Evolutionary conservation across 2,113 vertebrate species (phyloP), one percentile per base, ranked within the genome.

Genomic region (Triplophysa dalaica): DNA sequence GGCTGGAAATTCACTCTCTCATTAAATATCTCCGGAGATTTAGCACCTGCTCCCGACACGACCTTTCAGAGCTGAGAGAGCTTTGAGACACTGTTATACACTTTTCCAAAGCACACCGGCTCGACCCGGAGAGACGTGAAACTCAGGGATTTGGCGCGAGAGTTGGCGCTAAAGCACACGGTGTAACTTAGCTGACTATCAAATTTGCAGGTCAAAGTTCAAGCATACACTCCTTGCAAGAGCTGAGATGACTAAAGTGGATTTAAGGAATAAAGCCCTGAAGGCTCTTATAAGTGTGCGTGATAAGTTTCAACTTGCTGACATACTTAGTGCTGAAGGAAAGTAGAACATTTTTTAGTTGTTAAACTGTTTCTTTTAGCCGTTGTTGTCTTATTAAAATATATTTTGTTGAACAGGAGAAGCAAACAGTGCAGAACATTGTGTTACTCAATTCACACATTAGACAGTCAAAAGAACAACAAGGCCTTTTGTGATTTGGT

Each of bases 31-130:
- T 50, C 41, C 4, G 50, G 26, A 74, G 75, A 62, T 78, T 54
- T 74, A 82, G 29, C 75, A 67, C 62, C 50, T 62, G 77, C 67
- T 63, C 67, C 24, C 45, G 43, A 29, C 22, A 3, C 19, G 19
- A 21, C 54, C 54, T 21, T 10, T 58, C 54, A 8, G 50, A 4
- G 50, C 17, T 17, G 50, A 54, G 8, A n/a, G 19, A 50, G 14
- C 24, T 21, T 26, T 21, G 33, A 52, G 12, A 41, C 38, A 56
- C 60, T 22, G 17, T 21, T 2, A 73, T 41, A 2, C 26, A 3
- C 67, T 50, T 73, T 73, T 13, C 21, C 45, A 26, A 43, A 70
- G 48, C 24, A 29, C 16, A 29, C 13, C 3, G 3, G 21, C 21
- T 12, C 16, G 33, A 7, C 33, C 33, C 33, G 10, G 43, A 45